Percentiles rank a stretch among this genome's conserved stretches.
Conservation (phyloP, 2,888 invertebrate genomes). For the Timema podura region DNA sequence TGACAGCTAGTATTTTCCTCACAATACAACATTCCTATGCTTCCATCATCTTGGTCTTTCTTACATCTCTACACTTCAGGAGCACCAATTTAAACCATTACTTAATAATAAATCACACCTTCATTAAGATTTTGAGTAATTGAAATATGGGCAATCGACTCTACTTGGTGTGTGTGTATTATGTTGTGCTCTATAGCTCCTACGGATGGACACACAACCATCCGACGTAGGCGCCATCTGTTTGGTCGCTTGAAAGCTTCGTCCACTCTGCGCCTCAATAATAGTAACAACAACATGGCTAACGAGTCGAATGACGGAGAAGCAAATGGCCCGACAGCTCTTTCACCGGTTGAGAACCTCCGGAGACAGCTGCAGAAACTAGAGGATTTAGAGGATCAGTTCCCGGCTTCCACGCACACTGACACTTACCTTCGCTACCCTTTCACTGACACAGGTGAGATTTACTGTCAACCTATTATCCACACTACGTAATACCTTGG, state of each 20-base stretch:
- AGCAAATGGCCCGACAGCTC: slow-evolving; percentile 12
- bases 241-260: slow-evolving; percentile 68
- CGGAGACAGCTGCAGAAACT: slow-evolving; percentile 74
- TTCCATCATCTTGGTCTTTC: too few relatives aligned
- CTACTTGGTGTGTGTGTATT: too few relatives aligned
- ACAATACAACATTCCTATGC: too few relatives aligned
- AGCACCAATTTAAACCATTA: too few relatives aligned
- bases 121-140: too few relatives aligned
- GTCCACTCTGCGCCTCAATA: slow-evolving; percentile 58
- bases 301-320: slow-evolving; percentile 13
- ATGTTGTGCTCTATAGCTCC: too few relatives aligned
- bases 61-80: too few relatives aligned
- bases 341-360: slow-evolving; percentile 71
- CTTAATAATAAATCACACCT: too few relatives aligned
- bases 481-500: too few relatives aligned
- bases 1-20: too few relatives aligned
- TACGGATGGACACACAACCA: slow-evolving; percentile 37
- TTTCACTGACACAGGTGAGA: slow-evolving; percentile 65
- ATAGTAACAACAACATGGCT: slow-evolving; percentile 26
- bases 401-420: slow-evolving; percentile 62
- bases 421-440: slow-evolving; percentile 78
- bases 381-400: slow-evolving; percentile 78
- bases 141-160: too few relatives aligned
- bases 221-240: slow-evolving; percentile 57
- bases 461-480: background rate